Percentiles rank a stretch among this genome's conserved stretches.
These are phyloP conservation scores for Phainopepla nitens DNA, from an alignment of 2,113 vertebrate genomes.

Conservation along the genomic window DNA sequence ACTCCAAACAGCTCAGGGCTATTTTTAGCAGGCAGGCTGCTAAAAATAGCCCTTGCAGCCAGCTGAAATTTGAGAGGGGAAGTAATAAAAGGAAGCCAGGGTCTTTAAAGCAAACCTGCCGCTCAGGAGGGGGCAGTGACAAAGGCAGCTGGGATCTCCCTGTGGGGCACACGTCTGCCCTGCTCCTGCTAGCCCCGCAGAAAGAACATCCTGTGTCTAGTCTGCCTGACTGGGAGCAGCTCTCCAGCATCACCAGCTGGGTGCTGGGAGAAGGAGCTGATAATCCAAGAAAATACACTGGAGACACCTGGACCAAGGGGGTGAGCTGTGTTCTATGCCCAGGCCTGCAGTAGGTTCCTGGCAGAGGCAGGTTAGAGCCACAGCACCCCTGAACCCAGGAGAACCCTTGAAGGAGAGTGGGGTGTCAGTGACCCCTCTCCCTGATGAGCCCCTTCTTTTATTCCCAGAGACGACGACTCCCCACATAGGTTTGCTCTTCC, in stretches of 20 bases:
- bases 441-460: background rate
- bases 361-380: background rate
- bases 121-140: constrained; percentile 49
- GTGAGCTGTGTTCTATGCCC: background rate
- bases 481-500: background rate
- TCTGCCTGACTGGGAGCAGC: background rate
- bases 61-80: constrained; percentile 57
- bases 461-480: background rate
- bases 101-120: constrained; percentile 58
- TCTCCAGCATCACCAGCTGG: background rate
- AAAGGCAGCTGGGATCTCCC: background rate
- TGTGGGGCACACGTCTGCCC: background rate
- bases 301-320: background rate
- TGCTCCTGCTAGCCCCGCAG: background rate
- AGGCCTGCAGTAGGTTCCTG: background rate
- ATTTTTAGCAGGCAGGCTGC: constrained; percentile 70
- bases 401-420: background rate
- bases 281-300: background rate
- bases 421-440: background rate
- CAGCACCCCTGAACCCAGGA: background rate
- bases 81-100: constrained; percentile 68
- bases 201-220: background rate
- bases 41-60: constrained; percentile 71
- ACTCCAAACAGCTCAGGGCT: constrained; percentile 57
- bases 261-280: background rate